Percentiles rank a stretch among this genome's conserved stretches.
Conservation (phyloP, 2,797 vertebrate species). For the Chiroxiphia lanceolata region DNA sequence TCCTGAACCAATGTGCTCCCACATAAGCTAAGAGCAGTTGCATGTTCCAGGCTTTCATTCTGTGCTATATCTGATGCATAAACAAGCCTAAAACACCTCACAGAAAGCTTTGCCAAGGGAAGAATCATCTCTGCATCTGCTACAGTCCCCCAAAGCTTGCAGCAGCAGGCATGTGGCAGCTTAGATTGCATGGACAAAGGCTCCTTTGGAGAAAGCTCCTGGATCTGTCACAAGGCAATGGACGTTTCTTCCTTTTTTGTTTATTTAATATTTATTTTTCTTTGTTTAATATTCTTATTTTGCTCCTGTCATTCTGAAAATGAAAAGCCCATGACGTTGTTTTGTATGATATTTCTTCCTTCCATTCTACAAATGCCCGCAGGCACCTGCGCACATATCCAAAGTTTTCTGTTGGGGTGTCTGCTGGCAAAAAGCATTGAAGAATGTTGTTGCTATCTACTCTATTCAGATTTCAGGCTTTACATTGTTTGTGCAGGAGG, state of each 20-base stretch:
- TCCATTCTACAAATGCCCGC: neutral
- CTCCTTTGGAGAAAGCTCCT: neutral
- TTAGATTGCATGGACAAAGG: neutral
- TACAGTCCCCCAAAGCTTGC: neutral
- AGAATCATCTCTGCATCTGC: neutral
- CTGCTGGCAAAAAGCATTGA: neutral
- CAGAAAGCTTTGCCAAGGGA: neutral
- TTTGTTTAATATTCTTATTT: neutral
- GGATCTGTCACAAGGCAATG: neutral
- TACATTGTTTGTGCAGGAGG: neutral
- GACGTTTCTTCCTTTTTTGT: neutral
- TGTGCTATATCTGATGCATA: neutral
- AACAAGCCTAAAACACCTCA: neutral
- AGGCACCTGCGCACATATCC: accelerated
- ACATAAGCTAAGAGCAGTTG: neutral
- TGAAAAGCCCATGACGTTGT: neutral
- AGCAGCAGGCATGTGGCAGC: neutral
- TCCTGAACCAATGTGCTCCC: neutral
- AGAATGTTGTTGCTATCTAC: neutral
- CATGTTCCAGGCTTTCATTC: neutral
- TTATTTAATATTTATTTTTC: neutral
- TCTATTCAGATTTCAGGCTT: neutral
- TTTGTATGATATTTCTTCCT: neutral
- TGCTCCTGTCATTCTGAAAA: neutral
- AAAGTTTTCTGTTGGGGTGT: neutral